Evolutionary conservation across 2,888 invertebrate genomes (phyloP).

Genomic region (Chaetoderma sp.): DNA sequence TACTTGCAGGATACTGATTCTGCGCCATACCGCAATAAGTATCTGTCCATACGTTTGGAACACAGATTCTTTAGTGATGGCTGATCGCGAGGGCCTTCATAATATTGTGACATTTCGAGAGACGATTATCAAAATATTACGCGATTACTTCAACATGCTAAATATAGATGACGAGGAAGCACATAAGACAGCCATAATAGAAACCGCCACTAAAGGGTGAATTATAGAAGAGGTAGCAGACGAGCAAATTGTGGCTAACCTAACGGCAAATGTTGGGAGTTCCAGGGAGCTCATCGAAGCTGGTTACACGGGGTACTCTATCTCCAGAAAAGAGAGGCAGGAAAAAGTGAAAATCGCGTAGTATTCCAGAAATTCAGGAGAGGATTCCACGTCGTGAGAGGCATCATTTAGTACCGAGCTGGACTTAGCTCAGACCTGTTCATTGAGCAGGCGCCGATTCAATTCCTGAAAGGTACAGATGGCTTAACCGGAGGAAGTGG

Average conservation of each 20-base stretch:
- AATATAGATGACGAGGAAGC: conserved; percentile 21
- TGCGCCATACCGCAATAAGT: conserved; percentile 13
- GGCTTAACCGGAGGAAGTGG: conserved; percentile 21
- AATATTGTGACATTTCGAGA: conserved; percentile 38
- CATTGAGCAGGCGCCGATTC: conserved; percentile 19
- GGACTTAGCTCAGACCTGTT: conserved; percentile 23
- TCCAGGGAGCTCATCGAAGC: conserved; percentile 24
- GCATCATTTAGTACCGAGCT: conserved; percentile 20
- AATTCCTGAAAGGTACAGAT: too few species aligned
- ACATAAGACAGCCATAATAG: conserved; percentile 29
- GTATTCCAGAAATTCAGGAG: conserved; percentile 14
- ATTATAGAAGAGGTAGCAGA: conserved; percentile 15
- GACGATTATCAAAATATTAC: conserved; percentile 31
- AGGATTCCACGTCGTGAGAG: conserved; percentile 18
- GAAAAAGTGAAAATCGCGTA: conserved; percentile 15
- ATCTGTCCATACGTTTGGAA: conserved; percentile 37
- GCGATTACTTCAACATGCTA: conserved; percentile 22
- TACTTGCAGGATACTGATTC: conserved; percentile 6
- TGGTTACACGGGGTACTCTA: conserved; percentile 24
- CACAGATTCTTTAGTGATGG: conserved; percentile 32
- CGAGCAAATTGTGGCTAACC: conserved; percentile 23
- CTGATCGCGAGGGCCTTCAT: conserved; percentile 30
- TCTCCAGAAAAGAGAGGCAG: conserved; percentile 18
- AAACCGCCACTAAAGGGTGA: conserved; percentile 37
- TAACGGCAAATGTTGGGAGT: conserved; percentile 19